Evolutionary conservation across 2,888 invertebrate genomes (phyloP).

Genomic region (Drosophila falleni): DNA sequence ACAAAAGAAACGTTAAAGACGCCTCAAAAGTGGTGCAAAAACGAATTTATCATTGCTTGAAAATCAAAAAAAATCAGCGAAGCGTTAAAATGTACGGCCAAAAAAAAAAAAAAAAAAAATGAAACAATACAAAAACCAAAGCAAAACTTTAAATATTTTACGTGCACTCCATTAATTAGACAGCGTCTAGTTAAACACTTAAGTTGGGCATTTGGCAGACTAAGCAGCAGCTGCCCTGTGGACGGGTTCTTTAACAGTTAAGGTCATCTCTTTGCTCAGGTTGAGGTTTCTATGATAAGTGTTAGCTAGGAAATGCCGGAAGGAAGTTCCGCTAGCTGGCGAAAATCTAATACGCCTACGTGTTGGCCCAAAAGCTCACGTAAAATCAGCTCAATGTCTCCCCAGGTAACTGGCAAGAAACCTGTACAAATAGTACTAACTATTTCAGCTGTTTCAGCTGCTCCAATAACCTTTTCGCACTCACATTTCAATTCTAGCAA

Average conservation of each 20-base stretch:
- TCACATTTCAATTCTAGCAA: slow-evolving; percentile 49
- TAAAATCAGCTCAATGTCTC: slow-evolving; percentile 50
- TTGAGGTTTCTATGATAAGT: slow-evolving; percentile 23
- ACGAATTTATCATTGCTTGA: slow-evolving; percentile 61
- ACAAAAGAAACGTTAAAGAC: slow-evolving; percentile 39
- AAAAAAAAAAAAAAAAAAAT: slow-evolving; percentile 33
- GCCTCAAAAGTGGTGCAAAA: slow-evolving; percentile 38
- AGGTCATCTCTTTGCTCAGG: slow-evolving; percentile 58
- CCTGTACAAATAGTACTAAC: slow-evolving; percentile 4
- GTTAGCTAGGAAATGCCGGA: slow-evolving; percentile 67
- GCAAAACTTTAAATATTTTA: slow-evolving; percentile 50
- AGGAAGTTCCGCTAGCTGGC: slow-evolving; percentile 68
- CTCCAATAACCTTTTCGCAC: slow-evolving; percentile 75
- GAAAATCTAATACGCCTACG: slow-evolving; percentile 25
- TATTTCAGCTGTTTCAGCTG: slow-evolving; percentile 40
- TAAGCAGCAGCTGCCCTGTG: slow-evolving; percentile 43
- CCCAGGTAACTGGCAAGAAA: slow-evolving; percentile 38
- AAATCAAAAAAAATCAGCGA: slow-evolving; percentile 68
- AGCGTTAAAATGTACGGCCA: slow-evolving; percentile 74
- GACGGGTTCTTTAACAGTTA: slow-evolving; percentile 63
- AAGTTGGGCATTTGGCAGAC: slow-evolving; percentile 43
- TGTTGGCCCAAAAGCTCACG: slow-evolving; percentile 37
- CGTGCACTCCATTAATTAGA: slow-evolving; percentile 77
- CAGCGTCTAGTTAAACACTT: slow-evolving; percentile 38
- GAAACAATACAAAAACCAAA: slow-evolving; percentile 34